These are phyloP conservation scores for Scaeva pyrastri DNA, from an alignment of 2,888 invertebrate species.

Conservation along the genomic window DNA sequence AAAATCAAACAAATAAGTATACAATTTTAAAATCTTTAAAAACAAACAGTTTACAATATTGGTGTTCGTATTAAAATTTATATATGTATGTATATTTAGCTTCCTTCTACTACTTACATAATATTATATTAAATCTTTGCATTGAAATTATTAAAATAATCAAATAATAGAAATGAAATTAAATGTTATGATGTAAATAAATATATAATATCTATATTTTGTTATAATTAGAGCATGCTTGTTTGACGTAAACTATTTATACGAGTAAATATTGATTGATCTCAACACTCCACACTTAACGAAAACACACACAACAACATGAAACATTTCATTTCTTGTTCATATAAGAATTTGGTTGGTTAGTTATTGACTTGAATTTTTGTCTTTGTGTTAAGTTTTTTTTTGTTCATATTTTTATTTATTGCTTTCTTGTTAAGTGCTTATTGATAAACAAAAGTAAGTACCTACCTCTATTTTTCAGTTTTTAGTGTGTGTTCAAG, in stretches of 20 bases:
- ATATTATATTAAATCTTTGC: constrained; percentile 33
- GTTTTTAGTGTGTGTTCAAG: too few relatives aligned
- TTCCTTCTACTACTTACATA: neutral
- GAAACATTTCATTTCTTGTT: constrained; percentile 51
- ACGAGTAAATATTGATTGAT: constrained; percentile 20
- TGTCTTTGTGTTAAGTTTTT: constrained; percentile 15
- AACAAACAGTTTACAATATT: constrained; percentile 55
- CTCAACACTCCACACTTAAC: constrained; percentile 42
- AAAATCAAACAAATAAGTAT: constrained; percentile 62
- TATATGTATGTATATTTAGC: too few relatives aligned
- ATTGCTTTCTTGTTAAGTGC: constrained; percentile 2
- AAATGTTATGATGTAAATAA: constrained; percentile 62
- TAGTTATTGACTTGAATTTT: constrained; percentile 47
- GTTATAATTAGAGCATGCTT: constrained; percentile 72
- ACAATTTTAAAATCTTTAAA: constrained; percentile 47
- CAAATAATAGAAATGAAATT: constrained; percentile 47
- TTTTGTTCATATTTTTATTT: neutral
- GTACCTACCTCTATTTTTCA: too few relatives aligned
- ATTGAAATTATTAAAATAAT: constrained; percentile 45
- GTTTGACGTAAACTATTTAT: constrained; percentile 55
- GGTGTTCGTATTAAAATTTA: constrained; percentile 57
- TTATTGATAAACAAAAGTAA: neutral
- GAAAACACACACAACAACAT: constrained; percentile 45
- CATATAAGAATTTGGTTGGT: constrained; percentile 66
- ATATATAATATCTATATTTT: constrained; percentile 40